These are phyloP conservation scores for Heliconius ethilla DNA, from an alignment of 2,888 invertebrate species.

Conservation along the genomic window DNA sequence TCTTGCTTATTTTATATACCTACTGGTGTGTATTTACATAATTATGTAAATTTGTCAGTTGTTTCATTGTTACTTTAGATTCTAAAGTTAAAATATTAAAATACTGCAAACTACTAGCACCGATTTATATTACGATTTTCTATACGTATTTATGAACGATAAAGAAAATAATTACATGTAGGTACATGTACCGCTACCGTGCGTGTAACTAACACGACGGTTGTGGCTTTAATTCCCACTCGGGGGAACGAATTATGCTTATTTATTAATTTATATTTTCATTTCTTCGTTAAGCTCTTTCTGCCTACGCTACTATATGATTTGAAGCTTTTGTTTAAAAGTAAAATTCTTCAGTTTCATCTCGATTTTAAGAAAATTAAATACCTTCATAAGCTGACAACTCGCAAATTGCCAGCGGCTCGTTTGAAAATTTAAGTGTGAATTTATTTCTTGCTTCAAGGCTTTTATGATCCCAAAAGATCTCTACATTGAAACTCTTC, in stretches of 20 bases:
- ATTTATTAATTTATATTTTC: no score
- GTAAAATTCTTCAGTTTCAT: neutral
- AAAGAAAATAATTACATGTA: no score
- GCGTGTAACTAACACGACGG: no score
- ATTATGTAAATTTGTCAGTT: neutral
- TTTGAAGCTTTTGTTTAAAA: neutral
- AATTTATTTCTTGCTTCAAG: slow-evolving; percentile 33
- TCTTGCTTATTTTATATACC: neutral
- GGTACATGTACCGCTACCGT: no score
- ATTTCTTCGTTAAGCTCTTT: no score
- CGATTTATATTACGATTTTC: no score
- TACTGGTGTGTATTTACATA: neutral
- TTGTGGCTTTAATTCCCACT: no score
- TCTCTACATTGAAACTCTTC: slow-evolving; percentile 17
- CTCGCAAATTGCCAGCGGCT: slow-evolving; percentile 31
- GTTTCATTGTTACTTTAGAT: neutral
- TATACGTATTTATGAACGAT: no score
- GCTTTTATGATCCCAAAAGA: slow-evolving; percentile 28
- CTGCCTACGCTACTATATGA: no score
- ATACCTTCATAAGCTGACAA: slow-evolving; percentile 20
- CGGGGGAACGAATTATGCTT: no score
- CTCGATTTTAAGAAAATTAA: slow-evolving; percentile 31
- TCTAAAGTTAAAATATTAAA: no score
- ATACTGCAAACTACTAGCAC: no score
- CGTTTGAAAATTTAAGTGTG: slow-evolving; percentile 33